These are phyloP conservation scores for Trachymyrmex septentrionalis DNA, from an alignment of 1,140 invertebrate genomes.

Conservation along the genomic window DNA sequence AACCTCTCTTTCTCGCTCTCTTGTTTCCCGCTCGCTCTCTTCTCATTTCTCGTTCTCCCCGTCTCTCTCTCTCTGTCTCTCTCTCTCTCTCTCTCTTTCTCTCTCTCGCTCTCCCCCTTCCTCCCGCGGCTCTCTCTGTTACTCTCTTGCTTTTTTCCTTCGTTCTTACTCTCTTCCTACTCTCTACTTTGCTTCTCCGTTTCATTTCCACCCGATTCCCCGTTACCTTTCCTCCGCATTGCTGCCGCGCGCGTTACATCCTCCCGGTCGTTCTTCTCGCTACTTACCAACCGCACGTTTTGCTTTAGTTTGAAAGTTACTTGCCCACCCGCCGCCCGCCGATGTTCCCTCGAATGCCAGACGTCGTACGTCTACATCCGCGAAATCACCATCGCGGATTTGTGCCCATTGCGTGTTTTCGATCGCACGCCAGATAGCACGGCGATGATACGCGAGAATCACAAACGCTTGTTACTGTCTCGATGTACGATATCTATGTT, in stretches of 20 bases:
- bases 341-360: constrained; percentile 9
- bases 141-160: constrained; percentile 65
- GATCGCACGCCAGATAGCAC: constrained; percentile 47
- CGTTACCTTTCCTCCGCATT: constrained; percentile 78
- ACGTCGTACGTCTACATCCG: constrained; percentile 66
- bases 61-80: constrained; percentile 66
- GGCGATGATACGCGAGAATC: constrained; percentile 22
- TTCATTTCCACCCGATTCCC: constrained; percentile 53
- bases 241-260: constrained; percentile 72
- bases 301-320: constrained; percentile 71
- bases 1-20: constrained; percentile 50
- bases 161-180: constrained; percentile 30
- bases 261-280: constrained; percentile 44
- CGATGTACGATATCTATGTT: background rate
- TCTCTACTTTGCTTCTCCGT: constrained; percentile 64
- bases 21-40: constrained; percentile 43
- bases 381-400: constrained; percentile 38
- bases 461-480: constrained; percentile 33
- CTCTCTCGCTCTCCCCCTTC: constrained; percentile 51
- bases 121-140: constrained; percentile 56
- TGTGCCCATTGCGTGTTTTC: constrained; percentile 20
- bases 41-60: constrained; percentile 63
- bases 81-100: constrained; percentile 65
- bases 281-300: constrained; percentile 41
- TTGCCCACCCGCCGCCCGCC: constrained; percentile 55